These are phyloP conservation scores for Napeogenes sylphis DNA, from an alignment of 2,888 invertebrate species.

Conservation along the genomic window DNA sequence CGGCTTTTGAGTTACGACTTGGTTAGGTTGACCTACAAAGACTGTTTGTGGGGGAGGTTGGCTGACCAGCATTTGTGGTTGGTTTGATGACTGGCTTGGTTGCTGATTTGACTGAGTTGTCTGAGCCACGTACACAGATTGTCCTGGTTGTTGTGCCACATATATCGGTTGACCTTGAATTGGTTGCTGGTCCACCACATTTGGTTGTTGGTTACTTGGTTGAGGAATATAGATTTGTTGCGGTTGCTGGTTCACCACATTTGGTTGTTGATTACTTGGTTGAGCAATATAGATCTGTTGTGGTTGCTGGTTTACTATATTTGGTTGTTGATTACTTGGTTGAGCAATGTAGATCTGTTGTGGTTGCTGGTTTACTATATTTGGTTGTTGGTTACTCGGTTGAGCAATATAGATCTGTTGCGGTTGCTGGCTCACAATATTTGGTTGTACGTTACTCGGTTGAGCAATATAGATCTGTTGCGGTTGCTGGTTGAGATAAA, in stretches of 20 bases:
- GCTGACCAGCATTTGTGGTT: slow-evolving; percentile 17
- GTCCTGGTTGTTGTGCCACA: slow-evolving; percentile 21
- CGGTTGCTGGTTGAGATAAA: slow-evolving; percentile 21
- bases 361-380: slow-evolving; percentile 12
- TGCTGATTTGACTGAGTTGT: slow-evolving; percentile 24
- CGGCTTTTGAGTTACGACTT: slow-evolving; percentile 16
- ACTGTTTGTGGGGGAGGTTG: slow-evolving; percentile 24
- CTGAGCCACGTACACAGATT: slow-evolving; percentile 22
- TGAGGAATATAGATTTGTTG: slow-evolving; percentile 22
- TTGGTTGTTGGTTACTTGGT: slow-evolving; percentile 24
- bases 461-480: slow-evolving; percentile 23
- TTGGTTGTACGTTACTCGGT: slow-evolving; percentile 24
- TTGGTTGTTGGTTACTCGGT: too few relatives aligned
- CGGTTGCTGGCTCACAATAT: slow-evolving; percentile 19
- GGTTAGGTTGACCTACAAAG: slow-evolving; percentile 25
- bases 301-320: too few relatives aligned
- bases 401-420: slow-evolving; percentile 5
- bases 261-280: too few relatives aligned
- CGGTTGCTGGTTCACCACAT: slow-evolving; percentile 19
- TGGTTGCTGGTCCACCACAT: slow-evolving; percentile 19
- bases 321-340: too few relatives aligned
- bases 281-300: too few relatives aligned
- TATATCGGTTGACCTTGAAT: slow-evolving; percentile 20
- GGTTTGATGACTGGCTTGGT: slow-evolving; percentile 19
- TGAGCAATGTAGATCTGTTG: slow-evolving; percentile 8